phyloP scores from a whole-genome alignment of 2,113 vertebrate genomes.

The Rattus rattus region DNA sequence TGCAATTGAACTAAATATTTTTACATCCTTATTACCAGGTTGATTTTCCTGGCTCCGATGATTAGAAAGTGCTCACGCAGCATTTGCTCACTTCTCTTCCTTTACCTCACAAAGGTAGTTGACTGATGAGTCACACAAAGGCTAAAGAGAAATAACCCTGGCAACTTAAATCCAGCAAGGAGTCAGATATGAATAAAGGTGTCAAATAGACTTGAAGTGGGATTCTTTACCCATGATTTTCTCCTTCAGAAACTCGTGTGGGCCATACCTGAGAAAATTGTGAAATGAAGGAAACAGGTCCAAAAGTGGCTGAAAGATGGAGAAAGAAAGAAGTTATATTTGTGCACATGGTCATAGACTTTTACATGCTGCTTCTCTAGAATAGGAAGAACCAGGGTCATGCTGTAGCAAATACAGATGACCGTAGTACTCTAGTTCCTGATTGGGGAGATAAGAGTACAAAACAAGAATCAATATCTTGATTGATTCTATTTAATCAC shows the following conservation, averaged over 20 bases:
- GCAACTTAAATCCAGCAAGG: slow-evolving; percentile 6
- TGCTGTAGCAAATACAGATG: background rate
- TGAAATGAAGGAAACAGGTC: background rate
- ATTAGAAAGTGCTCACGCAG: background rate
- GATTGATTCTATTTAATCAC: background rate
- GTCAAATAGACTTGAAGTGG: background rate
- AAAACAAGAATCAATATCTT: background rate
- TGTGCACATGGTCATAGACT: background rate
- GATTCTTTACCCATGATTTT: background rate
- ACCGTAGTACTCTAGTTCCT: background rate
- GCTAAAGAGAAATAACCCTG: background rate
- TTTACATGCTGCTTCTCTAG: background rate
- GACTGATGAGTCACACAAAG: slow-evolving; percentile 35
- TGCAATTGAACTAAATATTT: slow-evolving; percentile 63
- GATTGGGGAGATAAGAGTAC: background rate
- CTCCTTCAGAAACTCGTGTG: background rate
- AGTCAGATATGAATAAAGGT: background rate
- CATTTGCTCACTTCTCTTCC: slow-evolving; percentile 35
- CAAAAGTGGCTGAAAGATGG: background rate
- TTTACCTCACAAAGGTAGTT: slow-evolving; percentile 45
- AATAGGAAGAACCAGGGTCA: background rate
- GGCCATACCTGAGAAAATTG: background rate
- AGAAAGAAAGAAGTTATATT: background rate
- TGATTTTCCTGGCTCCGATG: slow-evolving; percentile 54
- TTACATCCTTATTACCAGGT: slow-evolving; percentile 51